Evolutionary conservation across 2,888 invertebrate genomes (phyloP), one percentile per base, ranked within the genome.

Genomic region (Drosophila eohydei): DNA sequence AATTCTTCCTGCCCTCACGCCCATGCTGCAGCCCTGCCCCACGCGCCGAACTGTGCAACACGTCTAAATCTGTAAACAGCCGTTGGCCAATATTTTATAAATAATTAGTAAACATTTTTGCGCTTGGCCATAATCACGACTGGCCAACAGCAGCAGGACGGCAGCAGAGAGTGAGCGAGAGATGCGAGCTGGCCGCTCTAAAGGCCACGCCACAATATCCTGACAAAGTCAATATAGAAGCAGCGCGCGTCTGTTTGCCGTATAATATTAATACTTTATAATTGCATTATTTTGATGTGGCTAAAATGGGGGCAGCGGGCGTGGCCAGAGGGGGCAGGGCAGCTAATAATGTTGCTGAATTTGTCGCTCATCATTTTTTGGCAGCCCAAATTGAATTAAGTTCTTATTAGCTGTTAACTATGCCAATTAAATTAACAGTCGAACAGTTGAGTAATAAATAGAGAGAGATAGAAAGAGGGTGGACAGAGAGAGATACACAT

Each of bases 241-340:
- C 14, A 28, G 28, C 51, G 40, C 69, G 21, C 40, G 30, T 70
- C 51, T 65, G 73, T 62, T 70, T 74, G 75, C 60, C 63, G 74
- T 76, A 87, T 74, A 84, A 81, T 84, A 81, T 85, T 85, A 89
- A 89, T 89, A 89, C 88, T 87, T 81, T 74, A 71, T 80, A 83
- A 83, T 80, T 81, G 72, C 80, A 80, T 83, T 83, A 77, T 73
- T 65, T 41, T 40, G 50, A 59, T 60, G 62, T 40, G 62, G 43
- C 41, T 9, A 34, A 21, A 40, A 21, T 26, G n/a, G 26, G 41
- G 32, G 28, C 43, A 5, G 8, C 12, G 54, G 9, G 30, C n/a
- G 32, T 26, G 9, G 21, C 11, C 14, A 11, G 46, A 14, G 9
- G 11, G 40, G 12, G 2, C 6, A 2, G 16, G 7, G 12, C 14